Evolutionary conservation across 2,888 invertebrate species (phyloP).

Genomic region (Hesperia comma): DNA sequence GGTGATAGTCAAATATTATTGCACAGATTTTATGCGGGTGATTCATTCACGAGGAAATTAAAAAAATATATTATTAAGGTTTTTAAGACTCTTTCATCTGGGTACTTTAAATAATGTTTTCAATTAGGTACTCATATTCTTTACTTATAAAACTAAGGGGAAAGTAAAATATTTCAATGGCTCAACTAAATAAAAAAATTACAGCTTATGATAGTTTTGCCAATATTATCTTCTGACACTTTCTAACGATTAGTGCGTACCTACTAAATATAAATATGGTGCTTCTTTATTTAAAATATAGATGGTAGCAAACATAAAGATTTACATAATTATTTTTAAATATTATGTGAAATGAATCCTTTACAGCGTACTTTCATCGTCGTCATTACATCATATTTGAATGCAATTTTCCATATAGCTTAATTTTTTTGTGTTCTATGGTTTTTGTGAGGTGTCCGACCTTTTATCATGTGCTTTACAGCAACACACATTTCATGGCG

Average conservation of each 20-base stretch:
- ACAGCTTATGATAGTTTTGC: background rate
- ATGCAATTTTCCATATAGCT: conserved; percentile 38
- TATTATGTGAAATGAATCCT: background rate
- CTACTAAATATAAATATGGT: no score
- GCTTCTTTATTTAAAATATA: no score
- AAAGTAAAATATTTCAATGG: background rate
- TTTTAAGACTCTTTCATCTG: no score
- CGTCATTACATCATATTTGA: conserved; percentile 23
- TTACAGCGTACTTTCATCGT: background rate
- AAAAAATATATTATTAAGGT: no score
- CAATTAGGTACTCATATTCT: no score
- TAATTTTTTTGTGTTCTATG: conserved; percentile 20
- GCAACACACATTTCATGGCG: conserved; percentile 40
- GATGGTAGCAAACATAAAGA: background rate
- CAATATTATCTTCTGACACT: background rate
- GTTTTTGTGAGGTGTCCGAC: conserved; percentile 45
- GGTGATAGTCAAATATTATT: no score
- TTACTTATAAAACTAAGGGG: no score
- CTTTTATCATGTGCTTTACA: conserved; percentile 59
- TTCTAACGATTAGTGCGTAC: background rate
- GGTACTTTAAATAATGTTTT: no score
- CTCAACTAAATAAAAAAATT: background rate
- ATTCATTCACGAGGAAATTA: no score
- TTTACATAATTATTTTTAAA: background rate
- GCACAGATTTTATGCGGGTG: no score